Evolutionary conservation across 2,888 invertebrate genomes (phyloP).

Genomic region (Carabus problematicus): DNA sequence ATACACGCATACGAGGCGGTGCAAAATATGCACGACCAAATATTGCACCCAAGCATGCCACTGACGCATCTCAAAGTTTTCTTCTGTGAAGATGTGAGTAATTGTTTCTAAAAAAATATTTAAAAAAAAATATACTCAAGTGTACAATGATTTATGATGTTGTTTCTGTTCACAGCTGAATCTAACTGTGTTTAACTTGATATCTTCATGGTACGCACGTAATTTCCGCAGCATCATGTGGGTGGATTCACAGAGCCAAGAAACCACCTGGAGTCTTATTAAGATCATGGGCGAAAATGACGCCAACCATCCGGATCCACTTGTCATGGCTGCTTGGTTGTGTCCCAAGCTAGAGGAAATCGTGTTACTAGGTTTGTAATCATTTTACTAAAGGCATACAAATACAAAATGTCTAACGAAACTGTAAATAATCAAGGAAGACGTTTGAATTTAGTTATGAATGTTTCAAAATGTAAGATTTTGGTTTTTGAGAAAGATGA

Average conservation of each 20-base stretch:
- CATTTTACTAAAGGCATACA: conserved; percentile 35
- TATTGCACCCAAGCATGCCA: conserved; percentile 74
- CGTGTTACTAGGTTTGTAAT: conserved; percentile 60
- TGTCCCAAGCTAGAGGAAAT: conserved; percentile 67
- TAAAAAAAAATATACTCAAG: not conserved
- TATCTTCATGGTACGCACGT: conserved; percentile 62
- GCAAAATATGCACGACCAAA: conserved; percentile 65
- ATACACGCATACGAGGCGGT: conserved; percentile 76
- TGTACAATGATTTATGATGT: not conserved
- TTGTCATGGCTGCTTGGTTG: conserved; percentile 72
- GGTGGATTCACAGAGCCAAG: conserved; percentile 63
- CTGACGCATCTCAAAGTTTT: conserved; percentile 75
- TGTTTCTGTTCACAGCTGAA: conserved; percentile 60
- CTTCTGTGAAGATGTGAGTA: conserved; percentile 71
- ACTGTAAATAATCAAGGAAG: too few relatives aligned
- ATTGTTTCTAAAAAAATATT: not conserved
- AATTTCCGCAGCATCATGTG: conserved; percentile 67
- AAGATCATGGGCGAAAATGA: conserved; percentile 30
- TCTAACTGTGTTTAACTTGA: conserved; percentile 62
- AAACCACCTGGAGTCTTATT: conserved; percentile 44
- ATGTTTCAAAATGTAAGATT: too few relatives aligned
- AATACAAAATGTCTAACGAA: too few relatives aligned
- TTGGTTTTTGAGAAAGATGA: too few relatives aligned
- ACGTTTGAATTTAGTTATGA: too few relatives aligned
- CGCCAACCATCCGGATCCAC: conserved; percentile 62